These are phyloP conservation scores for Myathropa florea DNA, from an alignment of 2,888 invertebrate genomes.

Conservation along the genomic window DNA sequence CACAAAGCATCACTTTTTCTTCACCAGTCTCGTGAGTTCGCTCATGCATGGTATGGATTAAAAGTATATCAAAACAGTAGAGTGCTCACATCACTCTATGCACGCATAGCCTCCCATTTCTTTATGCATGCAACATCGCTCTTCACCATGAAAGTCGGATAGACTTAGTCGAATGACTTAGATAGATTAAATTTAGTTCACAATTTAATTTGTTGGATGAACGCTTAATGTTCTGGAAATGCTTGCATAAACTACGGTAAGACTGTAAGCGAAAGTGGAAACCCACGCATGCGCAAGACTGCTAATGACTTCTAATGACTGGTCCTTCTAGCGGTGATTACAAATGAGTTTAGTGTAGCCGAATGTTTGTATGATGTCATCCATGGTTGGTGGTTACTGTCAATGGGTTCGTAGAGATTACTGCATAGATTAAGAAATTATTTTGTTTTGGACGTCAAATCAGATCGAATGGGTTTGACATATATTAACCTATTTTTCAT, in stretches of 20 bases:
- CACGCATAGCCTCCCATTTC: neutral
- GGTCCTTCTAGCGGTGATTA: neutral
- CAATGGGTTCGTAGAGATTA: neutral
- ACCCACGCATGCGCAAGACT: neutral
- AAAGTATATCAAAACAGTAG: neutral
- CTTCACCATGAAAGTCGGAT: neutral
- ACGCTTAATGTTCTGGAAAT: conserved; percentile 49
- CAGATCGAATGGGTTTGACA: neutral
- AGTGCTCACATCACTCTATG: neutral
- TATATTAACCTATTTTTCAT: neutral
- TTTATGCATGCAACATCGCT: neutral
- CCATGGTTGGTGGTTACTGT: neutral
- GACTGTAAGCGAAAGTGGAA: conserved; percentile 33
- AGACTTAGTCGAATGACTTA: neutral
- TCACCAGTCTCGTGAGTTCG: neutral
- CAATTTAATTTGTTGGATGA: conserved; percentile 33
- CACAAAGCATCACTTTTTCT: neutral
- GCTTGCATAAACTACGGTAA: conserved; percentile 38
- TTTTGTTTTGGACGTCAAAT: neutral
- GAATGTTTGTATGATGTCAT: neutral
- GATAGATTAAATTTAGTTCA: conserved; percentile 1
- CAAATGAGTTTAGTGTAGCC: neutral
- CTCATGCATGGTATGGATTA: neutral
- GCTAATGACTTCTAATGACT: conserved; percentile 4
- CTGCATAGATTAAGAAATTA: neutral